Evolutionary conservation across 2,888 invertebrate species (phyloP).

Genomic region (Troglohyphantes excavatus): DNA sequence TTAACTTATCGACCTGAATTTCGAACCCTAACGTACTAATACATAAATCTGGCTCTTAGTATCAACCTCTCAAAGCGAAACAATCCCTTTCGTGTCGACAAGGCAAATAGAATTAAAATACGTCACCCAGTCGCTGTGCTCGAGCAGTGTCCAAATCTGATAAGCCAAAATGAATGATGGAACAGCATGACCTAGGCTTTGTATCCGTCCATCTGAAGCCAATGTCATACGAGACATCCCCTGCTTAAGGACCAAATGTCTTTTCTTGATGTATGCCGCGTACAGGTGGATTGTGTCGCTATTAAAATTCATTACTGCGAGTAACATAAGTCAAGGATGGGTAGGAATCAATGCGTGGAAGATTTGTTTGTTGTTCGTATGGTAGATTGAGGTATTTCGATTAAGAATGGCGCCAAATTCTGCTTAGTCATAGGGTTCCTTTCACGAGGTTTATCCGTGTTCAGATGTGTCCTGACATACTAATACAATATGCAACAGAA

Average conservation of each 20-base stretch:
- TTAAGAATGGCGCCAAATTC: too few relatives aligned
- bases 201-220: not conserved
- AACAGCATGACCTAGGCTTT: conserved; percentile 1
- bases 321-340: not conserved
- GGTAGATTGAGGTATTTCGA: too few relatives aligned
- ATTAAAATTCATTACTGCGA: conserved; percentile 11
- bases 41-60: not conserved
- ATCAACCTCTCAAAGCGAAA: not conserved
- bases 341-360: not conserved
- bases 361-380: not conserved
- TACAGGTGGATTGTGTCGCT: not conserved
- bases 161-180: conserved; percentile 29
- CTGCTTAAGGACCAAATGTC: not conserved
- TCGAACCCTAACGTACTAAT: not conserved
- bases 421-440: too few relatives aligned
- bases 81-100: conserved; percentile 9
- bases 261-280: not conserved
- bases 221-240: not conserved
- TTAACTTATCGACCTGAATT: too few relatives aligned
- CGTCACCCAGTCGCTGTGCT: conserved; percentile 7
- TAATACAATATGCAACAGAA: too few relatives aligned
- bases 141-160: conserved; percentile 2
- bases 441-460: too few relatives aligned
- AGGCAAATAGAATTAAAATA: conserved; percentile 6
- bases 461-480: too few relatives aligned